Conservation (phyloP, 2,888 invertebrate species). For the Osmoderma eremita region DNA sequence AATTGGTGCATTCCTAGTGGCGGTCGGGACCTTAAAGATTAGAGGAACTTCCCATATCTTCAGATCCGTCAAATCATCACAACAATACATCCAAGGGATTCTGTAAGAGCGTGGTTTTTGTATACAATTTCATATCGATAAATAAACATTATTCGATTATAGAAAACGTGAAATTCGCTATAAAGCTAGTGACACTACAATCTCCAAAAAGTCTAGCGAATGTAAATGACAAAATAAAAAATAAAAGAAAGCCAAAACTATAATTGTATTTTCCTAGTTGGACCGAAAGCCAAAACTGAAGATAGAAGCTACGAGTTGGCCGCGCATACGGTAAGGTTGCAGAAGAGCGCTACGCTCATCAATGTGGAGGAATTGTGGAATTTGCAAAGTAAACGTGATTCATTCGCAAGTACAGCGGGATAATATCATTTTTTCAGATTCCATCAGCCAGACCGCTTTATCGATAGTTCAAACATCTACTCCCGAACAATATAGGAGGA, state of each 20-base stretch:
- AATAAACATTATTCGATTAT: background rate
- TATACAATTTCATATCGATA: background rate
- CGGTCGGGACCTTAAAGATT: conserved; percentile 72
- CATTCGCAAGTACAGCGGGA: background rate
- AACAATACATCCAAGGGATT: conserved; percentile 40
- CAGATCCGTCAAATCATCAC: conserved; percentile 63
- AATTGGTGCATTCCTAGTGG: conserved; percentile 67
- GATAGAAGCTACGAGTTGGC: conserved; percentile 65
- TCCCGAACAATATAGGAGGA: conserved; percentile 46
- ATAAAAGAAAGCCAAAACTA: background rate
- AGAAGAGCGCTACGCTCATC: conserved; percentile 68
- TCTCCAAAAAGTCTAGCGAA: background rate
- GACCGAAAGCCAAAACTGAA: background rate
- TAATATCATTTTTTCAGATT: conserved; percentile 49
- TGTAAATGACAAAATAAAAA: conserved; percentile 4
- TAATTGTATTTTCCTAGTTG: background rate
- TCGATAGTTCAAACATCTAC: conserved; percentile 31
- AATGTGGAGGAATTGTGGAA: conserved; percentile 68
- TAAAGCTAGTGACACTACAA: conserved; percentile 4
- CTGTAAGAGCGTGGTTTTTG: conserved; percentile 20
- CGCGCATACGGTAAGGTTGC: conserved; percentile 68
- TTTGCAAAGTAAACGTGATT: conserved; percentile 58
- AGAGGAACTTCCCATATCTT: conserved; percentile 75
- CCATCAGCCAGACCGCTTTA: conserved; percentile 46
- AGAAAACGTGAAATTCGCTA: conserved; percentile 36